Percentiles rank a stretch among this genome's conserved stretches.
phyloP scores from a whole-genome alignment of 1,140 invertebrate genomes.

The Kradibia gibbosae region DNA sequence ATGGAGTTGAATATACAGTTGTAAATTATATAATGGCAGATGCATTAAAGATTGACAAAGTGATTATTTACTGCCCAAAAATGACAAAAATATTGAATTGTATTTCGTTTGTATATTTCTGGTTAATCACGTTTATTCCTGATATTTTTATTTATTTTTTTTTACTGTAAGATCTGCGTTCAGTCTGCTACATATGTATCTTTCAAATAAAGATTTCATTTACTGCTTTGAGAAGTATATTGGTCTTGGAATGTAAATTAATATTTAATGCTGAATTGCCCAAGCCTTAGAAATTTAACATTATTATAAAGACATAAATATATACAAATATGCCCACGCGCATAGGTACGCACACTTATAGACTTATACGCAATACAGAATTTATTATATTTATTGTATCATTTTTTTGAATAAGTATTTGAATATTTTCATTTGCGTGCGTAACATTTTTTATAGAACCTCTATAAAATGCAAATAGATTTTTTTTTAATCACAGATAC shows the following conservation, averaged over 20 bases:
- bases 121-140: conserved; percentile 54
- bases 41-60: conserved; percentile 31
- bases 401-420: conserved; percentile 34
- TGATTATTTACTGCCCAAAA: conserved; percentile 49
- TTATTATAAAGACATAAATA: neutral
- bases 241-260: conserved; percentile 32
- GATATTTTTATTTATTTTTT: conserved; percentile 48
- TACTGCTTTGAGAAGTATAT: conserved; percentile 43
- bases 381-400: conserved; percentile 30
- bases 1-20: conserved; percentile 56
- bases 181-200: conserved; percentile 62
- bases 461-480: conserved; percentile 41
- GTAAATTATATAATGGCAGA: conserved; percentile 47
- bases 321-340: neutral
- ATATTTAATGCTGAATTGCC: conserved; percentile 8
- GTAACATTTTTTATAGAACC: conserved; percentile 30
- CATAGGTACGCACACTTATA: neutral
- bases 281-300: conserved; percentile 12
- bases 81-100: conserved; percentile 54
- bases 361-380: conserved; percentile 27
- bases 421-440: conserved; percentile 44
- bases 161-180: conserved; percentile 41
- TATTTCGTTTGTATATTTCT: conserved; percentile 66
- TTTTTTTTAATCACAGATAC: conserved; percentile 42
- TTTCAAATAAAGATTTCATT: conserved; percentile 67